phyloP scores from a whole-genome alignment of 2,888 invertebrate species.

The Eilema caniola region DNA sequence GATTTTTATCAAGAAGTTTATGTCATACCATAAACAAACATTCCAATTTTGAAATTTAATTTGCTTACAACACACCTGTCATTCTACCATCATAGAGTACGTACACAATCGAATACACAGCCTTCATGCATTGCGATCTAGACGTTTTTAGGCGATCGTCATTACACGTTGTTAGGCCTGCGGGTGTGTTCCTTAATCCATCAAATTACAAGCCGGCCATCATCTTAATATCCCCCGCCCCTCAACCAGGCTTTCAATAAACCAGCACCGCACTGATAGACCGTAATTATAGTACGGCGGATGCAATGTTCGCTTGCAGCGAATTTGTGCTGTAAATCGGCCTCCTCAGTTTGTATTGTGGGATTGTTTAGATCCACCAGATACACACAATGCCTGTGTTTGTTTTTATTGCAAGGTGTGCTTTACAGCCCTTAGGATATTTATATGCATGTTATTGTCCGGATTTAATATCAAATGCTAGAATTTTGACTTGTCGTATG shows the following conservation, averaged over 20 bases:
- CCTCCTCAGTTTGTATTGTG: conserved; percentile 70
- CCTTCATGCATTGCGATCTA: conserved; percentile 53
- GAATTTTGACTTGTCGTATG: background rate
- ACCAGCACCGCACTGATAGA: conserved; percentile 83
- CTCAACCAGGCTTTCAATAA: conserved; percentile 82
- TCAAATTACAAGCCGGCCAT: conserved; percentile 85
- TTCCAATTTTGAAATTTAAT: background rate
- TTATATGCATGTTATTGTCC: conserved; percentile 37
- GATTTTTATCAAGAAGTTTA: too few relatives aligned
- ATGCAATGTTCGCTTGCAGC: conserved; percentile 72
- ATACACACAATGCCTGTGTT: conserved; percentile 56
- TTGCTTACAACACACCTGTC: background rate
- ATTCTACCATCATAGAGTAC: background rate
- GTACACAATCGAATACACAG: conserved; percentile 10
- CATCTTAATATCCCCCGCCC: conserved; percentile 85
- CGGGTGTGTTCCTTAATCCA: conserved; percentile 83
- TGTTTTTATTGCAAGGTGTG: conserved; percentile 55
- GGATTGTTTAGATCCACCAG: conserved; percentile 69
- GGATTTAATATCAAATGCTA: background rate
- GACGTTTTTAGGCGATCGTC: conserved; percentile 73
- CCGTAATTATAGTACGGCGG: conserved; percentile 80
- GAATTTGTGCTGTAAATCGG: conserved; percentile 72
- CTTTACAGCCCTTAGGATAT: conserved; percentile 40
- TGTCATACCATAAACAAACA: background rate
- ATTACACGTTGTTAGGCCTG: conserved; percentile 76